These are phyloP conservation scores for Neoascia interrupta DNA, from an alignment of 2,888 invertebrate species.

Conservation along the genomic window DNA sequence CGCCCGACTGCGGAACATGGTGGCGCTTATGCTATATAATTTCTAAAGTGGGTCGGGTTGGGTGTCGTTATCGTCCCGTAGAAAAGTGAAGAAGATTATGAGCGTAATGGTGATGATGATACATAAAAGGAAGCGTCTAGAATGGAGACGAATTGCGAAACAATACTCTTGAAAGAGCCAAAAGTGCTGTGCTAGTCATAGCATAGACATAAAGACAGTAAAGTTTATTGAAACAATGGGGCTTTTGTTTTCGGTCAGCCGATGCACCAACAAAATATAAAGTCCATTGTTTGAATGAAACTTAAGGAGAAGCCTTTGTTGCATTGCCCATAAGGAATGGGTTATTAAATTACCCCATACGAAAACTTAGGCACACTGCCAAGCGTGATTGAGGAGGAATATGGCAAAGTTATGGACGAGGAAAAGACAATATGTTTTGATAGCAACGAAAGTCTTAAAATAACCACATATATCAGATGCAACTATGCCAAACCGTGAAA, in stretches of 20 bases:
- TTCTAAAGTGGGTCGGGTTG: slow-evolving; percentile 3
- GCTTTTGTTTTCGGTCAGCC: slow-evolving; percentile 27
- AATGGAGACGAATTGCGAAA: background rate
- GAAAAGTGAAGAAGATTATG: slow-evolving; percentile 25
- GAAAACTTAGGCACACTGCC: no score
- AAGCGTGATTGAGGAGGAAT: no score
- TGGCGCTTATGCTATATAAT: slow-evolving; percentile 12
- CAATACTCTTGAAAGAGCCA: slow-evolving; percentile 5
- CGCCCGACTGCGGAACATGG: slow-evolving; percentile 7
- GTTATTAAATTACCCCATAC: no score
- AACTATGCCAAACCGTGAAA: no score
- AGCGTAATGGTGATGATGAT: slow-evolving; percentile 22
- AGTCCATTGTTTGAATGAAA: background rate
- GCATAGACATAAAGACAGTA: slow-evolving; percentile 18
- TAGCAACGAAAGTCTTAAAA: no score
- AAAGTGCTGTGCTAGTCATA: slow-evolving; percentile 1
- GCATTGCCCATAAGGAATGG: no score
- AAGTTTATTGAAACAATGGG: slow-evolving; percentile 24
- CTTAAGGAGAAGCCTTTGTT: no score
- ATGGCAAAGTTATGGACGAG: no score
- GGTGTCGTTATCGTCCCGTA: background rate
- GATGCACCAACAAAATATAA: background rate
- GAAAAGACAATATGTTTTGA: no score
- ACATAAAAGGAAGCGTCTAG: slow-evolving; percentile 37
- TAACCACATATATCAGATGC: no score